phyloP scores from a whole-genome alignment of 2,888 invertebrate genomes.

The Patella pellucida region DNA sequence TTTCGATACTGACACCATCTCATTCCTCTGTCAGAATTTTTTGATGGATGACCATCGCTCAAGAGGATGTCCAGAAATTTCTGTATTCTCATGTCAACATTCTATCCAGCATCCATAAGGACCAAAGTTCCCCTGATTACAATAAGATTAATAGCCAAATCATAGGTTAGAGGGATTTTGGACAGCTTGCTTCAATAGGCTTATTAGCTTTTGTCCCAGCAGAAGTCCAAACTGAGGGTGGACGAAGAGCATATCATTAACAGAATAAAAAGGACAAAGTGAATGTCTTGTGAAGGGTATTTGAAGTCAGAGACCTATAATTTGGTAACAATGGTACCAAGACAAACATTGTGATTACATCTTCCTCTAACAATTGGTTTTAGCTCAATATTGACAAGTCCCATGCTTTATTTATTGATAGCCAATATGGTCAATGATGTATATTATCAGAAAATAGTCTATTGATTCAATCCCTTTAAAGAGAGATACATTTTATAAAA shows the following conservation, averaged over 20 bases:
- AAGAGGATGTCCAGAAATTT: background rate
- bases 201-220: background rate
- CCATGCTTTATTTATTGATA: no score
- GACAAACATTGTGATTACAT: no score
- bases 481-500: no score
- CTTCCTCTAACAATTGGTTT: no score
- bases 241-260: background rate
- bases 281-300: no score
- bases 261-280: background rate
- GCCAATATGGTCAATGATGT: no score
- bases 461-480: no score
- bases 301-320: no score
- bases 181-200: background rate
- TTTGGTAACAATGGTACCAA: no score
- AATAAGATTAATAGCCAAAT: slow-evolving; percentile 4
- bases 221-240: background rate
- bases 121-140: background rate
- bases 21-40: background rate
- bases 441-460: no score
- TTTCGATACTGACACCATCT: background rate
- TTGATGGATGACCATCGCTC: background rate
- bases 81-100: background rate
- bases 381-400: no score
- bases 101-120: background rate
- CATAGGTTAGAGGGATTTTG: background rate